phyloP scores from a whole-genome alignment of 2,888 invertebrate genomes.

The Diloba caeruleocephala region DNA sequence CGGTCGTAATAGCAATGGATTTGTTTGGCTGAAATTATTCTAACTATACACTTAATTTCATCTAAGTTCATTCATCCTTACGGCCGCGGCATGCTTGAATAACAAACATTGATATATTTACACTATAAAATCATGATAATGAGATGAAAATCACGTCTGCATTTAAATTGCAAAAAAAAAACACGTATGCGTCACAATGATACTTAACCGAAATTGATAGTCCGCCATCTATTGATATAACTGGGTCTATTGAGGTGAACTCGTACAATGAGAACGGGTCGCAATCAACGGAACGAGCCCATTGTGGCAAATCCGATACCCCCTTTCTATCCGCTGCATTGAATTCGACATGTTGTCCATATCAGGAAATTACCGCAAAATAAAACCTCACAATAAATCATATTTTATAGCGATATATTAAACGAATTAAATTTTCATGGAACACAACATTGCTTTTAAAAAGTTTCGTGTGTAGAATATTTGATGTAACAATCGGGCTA shows the following conservation, averaged over 20 bases:
- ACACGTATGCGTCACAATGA: conserved; percentile 11
- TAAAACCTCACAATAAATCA: neutral
- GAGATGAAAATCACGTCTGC: too few relatives aligned
- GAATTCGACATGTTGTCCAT: conserved; percentile 39
- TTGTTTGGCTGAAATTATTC: too few relatives aligned
- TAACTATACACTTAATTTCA: too few relatives aligned
- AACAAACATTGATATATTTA: too few relatives aligned
- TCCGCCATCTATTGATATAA: conserved; percentile 53
- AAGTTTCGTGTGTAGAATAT: conserved; percentile 14
- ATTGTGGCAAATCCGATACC: conserved; percentile 69
- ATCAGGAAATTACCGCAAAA: conserved; percentile 11
- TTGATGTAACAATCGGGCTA: conserved; percentile 1
- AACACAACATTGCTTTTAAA: conserved; percentile 39
- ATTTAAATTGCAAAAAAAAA: too few relatives aligned
- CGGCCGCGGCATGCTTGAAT: too few relatives aligned
- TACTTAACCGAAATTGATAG: conserved; percentile 55
- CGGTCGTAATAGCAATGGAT: too few relatives aligned
- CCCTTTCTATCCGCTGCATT: conserved; percentile 61
- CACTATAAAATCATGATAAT: too few relatives aligned
- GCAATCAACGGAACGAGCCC: conserved; percentile 72
- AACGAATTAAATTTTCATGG: conserved; percentile 16
- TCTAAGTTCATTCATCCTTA: too few relatives aligned
- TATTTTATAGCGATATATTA: conserved; percentile 19
- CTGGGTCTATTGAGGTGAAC: conserved; percentile 63
- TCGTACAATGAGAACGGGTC: conserved; percentile 69